phyloP scores from a whole-genome alignment of 30 jellyfish, hydroid and myxozoan species.

The Aurelia coerulea region DNA sequence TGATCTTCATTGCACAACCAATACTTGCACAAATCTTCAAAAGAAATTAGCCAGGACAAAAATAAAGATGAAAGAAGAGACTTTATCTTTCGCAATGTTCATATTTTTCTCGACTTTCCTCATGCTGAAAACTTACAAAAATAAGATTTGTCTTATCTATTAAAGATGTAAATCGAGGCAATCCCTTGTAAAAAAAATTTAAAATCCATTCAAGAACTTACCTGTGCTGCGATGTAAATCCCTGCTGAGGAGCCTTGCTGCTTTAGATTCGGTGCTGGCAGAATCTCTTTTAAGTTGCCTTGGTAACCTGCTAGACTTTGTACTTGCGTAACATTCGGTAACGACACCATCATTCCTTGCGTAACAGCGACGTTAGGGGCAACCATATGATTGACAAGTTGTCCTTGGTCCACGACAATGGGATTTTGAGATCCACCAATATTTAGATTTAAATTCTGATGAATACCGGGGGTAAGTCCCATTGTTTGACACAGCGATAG shows the following conservation, averaged over 20 bases:
- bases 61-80: too few relatives aligned
- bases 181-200: neutral
- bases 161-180: too few relatives aligned
- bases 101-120: too few relatives aligned
- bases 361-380: conserved; percentile 95
- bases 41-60: too few relatives aligned
- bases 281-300: conserved; percentile 58
- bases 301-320: conserved; percentile 59
- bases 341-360: conserved; percentile 93
- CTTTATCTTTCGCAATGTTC: too few relatives aligned
- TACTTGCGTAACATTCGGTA: conserved; percentile 77
- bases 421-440: conserved; percentile 34
- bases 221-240: conserved; percentile 48
- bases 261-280: conserved; percentile 56
- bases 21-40: too few relatives aligned
- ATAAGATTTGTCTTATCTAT: too few relatives aligned
- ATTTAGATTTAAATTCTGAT: conserved; percentile 14
- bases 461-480: conserved; percentile 47
- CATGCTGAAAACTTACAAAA: too few relatives aligned
- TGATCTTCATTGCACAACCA: too few relatives aligned
- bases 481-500: conserved; percentile 73
- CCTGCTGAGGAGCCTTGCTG: conserved; percentile 43
- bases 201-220: neutral
- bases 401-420: conserved; percentile 53
- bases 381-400: conserved; percentile 43